phyloP scores from a whole-genome alignment of 2,797 vertebrate genomes.

The Hypotaenidia okinawae region DNA sequence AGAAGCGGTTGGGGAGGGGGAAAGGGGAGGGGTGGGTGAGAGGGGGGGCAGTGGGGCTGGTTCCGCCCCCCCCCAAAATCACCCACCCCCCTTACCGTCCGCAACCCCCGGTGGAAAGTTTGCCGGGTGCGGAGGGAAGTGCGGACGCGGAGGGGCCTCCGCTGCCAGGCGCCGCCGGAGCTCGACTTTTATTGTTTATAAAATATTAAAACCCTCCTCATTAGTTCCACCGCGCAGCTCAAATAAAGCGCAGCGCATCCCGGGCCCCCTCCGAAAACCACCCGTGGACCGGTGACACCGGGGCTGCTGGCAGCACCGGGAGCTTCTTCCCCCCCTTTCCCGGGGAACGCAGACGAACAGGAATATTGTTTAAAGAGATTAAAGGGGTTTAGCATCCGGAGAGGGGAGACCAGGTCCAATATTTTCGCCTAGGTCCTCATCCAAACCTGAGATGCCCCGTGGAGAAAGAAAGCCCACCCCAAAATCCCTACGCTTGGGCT shows the following conservation, averaged over 20 bases:
- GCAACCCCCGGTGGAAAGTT: conserved; percentile 25
- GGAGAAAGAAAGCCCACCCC: not conserved
- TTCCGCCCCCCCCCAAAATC: not conserved
- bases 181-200: conserved; percentile 75
- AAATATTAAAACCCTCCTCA: conserved; percentile 71
- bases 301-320: not conserved
- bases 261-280: conserved; percentile 36
- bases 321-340: not conserved
- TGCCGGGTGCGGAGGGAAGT: conserved; percentile 28
- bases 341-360: not conserved
- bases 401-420: not conserved
- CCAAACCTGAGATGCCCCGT: not conserved
- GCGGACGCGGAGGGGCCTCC: not conserved
- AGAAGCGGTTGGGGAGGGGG: too few species aligned
- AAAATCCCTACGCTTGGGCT: not conserved
- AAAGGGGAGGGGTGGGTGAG: too few species aligned
- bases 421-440: conserved; percentile 1
- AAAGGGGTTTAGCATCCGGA: not conserved
- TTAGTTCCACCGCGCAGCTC: conserved; percentile 59
- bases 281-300: conserved; percentile 12
- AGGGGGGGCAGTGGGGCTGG: too few species aligned
- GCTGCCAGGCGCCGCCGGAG: conserved; percentile 59
- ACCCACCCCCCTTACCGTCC: not conserved
- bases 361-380: conserved; percentile 40
- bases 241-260: conserved; percentile 65